phyloP scores from a whole-genome alignment of 2,888 invertebrate genomes.

The Electrophaes corylata region DNA sequence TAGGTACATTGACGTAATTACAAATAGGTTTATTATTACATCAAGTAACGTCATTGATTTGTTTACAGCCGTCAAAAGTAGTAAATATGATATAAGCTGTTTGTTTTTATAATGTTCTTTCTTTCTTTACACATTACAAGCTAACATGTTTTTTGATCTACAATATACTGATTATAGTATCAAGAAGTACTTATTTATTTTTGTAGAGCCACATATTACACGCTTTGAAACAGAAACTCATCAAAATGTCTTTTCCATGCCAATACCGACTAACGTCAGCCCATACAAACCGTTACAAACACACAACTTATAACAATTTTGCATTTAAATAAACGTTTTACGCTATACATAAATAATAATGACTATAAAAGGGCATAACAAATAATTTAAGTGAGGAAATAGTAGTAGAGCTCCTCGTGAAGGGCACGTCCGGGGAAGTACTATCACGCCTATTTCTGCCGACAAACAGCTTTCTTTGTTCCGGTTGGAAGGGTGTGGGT shows the following conservation, averaged over 20 bases:
- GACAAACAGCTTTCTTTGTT: no score
- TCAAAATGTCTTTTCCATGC: constrained; percentile 25
- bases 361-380: constrained; percentile 42
- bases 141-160: not conserved
- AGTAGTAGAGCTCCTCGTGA: no score
- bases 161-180: no score
- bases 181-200: no score
- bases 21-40: not conserved
- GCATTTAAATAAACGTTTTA: constrained; percentile 55
- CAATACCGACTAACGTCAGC: constrained; percentile 8
- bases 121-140: constrained; percentile 1
- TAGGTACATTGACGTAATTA: not conserved
- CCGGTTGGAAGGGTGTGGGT: no score
- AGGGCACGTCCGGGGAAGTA: no score
- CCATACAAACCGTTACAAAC: constrained; percentile 22
- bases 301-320: constrained; percentile 27
- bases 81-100: not conserved
- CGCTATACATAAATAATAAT: constrained; percentile 54
- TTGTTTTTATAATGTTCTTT: not conserved
- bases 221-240: not conserved
- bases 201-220: not conserved
- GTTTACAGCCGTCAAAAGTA: not conserved
- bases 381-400: constrained; percentile 43
- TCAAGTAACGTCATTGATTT: not conserved
- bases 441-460: no score